These are phyloP conservation scores for Galaxea fascicularis DNA, from an alignment of 92 coral and sea anemone genomes.

Conservation along the genomic window DNA sequence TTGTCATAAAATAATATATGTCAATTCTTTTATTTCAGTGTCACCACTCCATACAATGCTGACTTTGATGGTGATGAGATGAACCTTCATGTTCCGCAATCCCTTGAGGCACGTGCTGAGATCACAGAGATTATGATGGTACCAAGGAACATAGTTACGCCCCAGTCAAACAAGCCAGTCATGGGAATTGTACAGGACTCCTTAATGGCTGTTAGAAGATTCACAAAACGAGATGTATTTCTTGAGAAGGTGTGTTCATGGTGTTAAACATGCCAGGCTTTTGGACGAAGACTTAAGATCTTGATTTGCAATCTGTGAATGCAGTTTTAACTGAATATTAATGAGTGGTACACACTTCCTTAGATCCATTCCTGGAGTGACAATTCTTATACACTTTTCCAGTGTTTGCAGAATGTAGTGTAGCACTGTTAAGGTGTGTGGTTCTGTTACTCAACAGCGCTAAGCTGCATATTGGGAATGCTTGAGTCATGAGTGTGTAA, in stretches of 20 bases:
- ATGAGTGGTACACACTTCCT: constrained; percentile 81
- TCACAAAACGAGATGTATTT: constrained; percentile 95
- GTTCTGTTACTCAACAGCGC: constrained; percentile 82
- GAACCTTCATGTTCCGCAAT: constrained; percentile 98
- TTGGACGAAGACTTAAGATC: no score
- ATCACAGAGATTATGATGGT: constrained; percentile 99
- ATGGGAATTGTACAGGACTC: constrained; percentile 99
- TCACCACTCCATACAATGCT: constrained; percentile 99
- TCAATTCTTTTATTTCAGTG: constrained; percentile 63
- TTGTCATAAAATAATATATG: neutral
- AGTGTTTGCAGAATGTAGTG: constrained; percentile 29
- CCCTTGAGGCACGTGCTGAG: constrained; percentile 96
- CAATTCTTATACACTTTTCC: neutral
- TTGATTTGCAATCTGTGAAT: no score
- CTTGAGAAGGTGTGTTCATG: constrained; percentile 86
- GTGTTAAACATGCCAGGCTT: neutral
- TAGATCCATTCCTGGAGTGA: constrained; percentile 93
- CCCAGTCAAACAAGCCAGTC: constrained; percentile 98
- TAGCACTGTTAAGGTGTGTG: constrained; percentile 50
- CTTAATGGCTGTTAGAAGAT: constrained; percentile 93
- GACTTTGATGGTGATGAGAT: constrained; percentile 99
- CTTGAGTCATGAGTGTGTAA: constrained; percentile 96
- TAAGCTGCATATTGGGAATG: constrained; percentile 94
- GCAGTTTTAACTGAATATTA: no score
- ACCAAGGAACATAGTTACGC: constrained; percentile 92